Evolutionary conservation across 1,140 invertebrate species (phyloP).

Genomic region (Fopius arisanus): DNA sequence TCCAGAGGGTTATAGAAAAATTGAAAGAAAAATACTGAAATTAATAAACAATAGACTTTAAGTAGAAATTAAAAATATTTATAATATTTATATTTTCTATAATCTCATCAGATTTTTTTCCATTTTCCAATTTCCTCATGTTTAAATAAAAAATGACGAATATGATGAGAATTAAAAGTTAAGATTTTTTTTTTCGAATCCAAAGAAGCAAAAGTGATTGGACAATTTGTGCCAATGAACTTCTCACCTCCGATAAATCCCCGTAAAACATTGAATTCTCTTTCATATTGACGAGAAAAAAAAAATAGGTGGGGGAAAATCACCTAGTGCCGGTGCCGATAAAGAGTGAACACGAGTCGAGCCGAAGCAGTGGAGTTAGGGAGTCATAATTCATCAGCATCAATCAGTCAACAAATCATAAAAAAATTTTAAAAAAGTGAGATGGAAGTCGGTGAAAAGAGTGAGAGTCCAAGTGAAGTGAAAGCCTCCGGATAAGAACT

Average conservation of each 20-base stretch:
- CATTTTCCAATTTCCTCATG: too few relatives aligned
- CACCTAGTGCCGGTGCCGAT: constrained; percentile 41
- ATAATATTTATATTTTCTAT: too few relatives aligned
- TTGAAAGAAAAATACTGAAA: too few relatives aligned
- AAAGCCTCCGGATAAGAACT: not conserved
- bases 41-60: too few relatives aligned
- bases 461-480: not conserved
- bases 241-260: not conserved
- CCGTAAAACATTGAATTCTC: constrained; percentile 45
- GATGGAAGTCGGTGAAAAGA: not conserved
- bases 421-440: not conserved
- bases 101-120: too few relatives aligned
- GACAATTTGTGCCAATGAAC: not conserved
- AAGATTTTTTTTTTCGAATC: too few relatives aligned
- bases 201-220: not conserved
- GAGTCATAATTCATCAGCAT: not conserved
- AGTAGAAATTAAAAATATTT: too few relatives aligned
- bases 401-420: not conserved
- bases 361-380: constrained; percentile 44
- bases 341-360: constrained; percentile 38
- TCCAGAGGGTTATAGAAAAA: too few relatives aligned
- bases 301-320: constrained; percentile 33
- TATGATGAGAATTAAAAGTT: too few relatives aligned
- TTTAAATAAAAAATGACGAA: too few relatives aligned
- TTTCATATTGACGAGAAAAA: constrained; percentile 23